phyloP scores from a whole-genome alignment of 2,113 vertebrate genomes.

The Argyrosomus japonicus region DNA sequence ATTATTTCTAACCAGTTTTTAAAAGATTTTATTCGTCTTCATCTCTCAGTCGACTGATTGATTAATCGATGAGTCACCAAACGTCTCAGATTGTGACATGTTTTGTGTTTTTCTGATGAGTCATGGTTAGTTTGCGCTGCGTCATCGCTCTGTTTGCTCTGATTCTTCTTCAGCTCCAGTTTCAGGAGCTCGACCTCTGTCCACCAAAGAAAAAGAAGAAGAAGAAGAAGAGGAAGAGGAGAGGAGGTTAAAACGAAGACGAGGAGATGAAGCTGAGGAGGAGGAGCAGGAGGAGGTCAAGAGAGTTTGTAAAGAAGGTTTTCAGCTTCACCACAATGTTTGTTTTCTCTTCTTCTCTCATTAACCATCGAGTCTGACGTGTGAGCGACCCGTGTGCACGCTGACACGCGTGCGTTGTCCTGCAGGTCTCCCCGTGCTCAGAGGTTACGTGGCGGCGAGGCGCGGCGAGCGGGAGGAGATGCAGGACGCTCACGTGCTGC shows the following conservation, averaged over 20 bases:
- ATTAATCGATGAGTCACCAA: no score
- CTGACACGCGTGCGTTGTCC: conserved; percentile 20
- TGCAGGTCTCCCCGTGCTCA: conserved; percentile 84
- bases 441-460: conserved; percentile 91
- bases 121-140: no score
- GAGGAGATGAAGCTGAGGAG: conserved; percentile 79
- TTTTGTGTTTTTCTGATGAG: no score
- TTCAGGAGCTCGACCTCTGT: conserved; percentile 31
- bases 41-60: no score
- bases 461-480: conserved; percentile 96
- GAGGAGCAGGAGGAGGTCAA: conserved; percentile 87
- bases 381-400: neutral
- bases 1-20: no score
- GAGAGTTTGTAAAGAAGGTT: conserved; percentile 99
- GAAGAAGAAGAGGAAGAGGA: conserved; percentile 72
- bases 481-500: conserved; percentile 95
- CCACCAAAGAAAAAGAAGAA: conserved; percentile 21
- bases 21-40: no score
- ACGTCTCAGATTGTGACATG: no score
- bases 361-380: neutral
- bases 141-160: neutral
- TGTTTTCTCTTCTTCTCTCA: conserved; percentile 55
- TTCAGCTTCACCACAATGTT: conserved; percentile 88
- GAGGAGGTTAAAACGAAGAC: conserved; percentile 87
- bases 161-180: conserved; percentile 14